Percentiles rank a stretch among this genome's conserved stretches.
phyloP scores from a whole-genome alignment of 2,113 vertebrate genomes.

The Tauraco erythrolophus region DNA sequence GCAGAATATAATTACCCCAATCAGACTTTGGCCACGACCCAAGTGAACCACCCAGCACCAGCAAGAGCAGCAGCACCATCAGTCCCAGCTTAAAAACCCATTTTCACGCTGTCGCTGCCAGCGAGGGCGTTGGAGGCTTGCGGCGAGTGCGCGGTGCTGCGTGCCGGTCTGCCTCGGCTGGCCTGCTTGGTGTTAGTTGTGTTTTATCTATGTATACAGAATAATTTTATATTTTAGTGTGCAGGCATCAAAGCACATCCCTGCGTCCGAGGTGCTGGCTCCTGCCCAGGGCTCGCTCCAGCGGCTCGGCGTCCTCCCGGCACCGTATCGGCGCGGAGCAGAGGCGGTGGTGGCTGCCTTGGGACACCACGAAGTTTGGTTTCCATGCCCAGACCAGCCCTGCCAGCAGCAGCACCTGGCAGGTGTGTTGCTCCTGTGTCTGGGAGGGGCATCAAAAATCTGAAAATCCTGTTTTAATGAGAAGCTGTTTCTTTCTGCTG shows the following conservation, averaged over 20 bases:
- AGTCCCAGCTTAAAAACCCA: fast-evolving
- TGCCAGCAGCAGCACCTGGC: neutral
- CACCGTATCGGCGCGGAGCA: neutral
- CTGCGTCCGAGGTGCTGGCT: neutral
- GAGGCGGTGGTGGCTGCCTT: neutral
- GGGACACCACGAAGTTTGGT: fast-evolving
- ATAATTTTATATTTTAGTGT: neutral
- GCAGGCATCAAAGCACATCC: too few species aligned
- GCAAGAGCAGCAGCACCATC: neutral
- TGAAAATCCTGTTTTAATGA: neutral
- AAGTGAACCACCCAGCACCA: neutral
- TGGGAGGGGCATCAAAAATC: neutral
- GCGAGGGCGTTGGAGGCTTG: fast-evolving
- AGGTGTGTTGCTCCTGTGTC: fast-evolving
- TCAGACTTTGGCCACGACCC: neutral
- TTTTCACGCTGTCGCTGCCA: fast-evolving
- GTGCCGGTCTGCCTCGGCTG: neutral
- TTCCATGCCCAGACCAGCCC: neutral
- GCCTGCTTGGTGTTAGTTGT: neutral
- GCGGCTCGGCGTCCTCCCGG: neutral
- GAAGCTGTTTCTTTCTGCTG: neutral
- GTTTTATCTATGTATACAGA: fast-evolving
- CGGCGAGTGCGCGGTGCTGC: fast-evolving
- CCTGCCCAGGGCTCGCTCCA: neutral
- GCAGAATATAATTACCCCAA: neutral